phyloP scores from a whole-genome alignment of 2,113 vertebrate species.

The Crotalus helleri region DNA sequence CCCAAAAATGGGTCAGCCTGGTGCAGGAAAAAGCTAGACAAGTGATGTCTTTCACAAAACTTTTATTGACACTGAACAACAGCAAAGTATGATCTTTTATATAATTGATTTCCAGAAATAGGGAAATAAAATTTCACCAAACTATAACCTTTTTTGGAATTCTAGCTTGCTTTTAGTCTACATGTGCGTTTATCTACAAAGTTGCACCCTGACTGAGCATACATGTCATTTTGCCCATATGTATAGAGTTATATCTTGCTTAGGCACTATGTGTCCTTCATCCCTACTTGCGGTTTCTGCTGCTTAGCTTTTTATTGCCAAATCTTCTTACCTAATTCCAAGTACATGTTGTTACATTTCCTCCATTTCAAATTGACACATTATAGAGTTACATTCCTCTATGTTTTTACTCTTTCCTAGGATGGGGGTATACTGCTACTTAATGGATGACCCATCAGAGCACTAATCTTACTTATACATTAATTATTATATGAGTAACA shows the following conservation, averaged over 20 bases:
- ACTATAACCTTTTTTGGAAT: neutral
- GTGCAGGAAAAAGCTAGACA: neutral
- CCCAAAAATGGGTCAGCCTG: neutral
- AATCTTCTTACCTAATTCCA: neutral
- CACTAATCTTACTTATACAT: neutral
- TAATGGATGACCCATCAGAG: neutral
- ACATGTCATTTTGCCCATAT: too few species aligned
- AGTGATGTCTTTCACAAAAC: neutral
- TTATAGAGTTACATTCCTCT: too few species aligned
- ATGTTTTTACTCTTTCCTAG: too few species aligned
- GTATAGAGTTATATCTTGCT: neutral
- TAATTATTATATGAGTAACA: neutral
- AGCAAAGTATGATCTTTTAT: neutral
- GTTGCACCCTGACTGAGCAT: neutral
- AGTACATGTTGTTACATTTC: neutral
- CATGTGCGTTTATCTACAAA: neutral
- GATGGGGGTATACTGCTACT: too few species aligned
- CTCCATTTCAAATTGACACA: neutral
- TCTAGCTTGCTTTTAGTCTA: neutral
- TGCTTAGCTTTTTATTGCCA: neutral
- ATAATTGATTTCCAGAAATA: neutral
- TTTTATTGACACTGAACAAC: neutral
- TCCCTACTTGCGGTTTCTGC: neutral
- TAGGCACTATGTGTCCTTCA: neutral
- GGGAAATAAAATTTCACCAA: neutral